Conservation (phyloP, 2,113 vertebrate genomes). For the Aptenodytes forsteri region DNA sequence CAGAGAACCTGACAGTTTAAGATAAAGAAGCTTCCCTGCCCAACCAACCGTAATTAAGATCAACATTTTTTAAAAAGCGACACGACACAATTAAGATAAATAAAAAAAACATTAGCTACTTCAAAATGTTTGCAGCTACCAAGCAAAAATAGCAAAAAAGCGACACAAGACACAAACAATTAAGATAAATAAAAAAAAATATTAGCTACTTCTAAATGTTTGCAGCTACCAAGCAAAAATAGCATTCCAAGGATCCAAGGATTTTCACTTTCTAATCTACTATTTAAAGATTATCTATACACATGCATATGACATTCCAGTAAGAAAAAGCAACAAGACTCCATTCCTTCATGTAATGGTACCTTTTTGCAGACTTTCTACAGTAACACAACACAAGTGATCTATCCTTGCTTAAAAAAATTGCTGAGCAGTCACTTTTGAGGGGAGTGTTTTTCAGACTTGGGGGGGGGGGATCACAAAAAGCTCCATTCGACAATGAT, state of each 20-base stretch:
- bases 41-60: not conserved
- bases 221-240: not conserved
- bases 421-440: not conserved
- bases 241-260: not conserved
- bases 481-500: not conserved
- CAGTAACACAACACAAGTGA: not conserved
- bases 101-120: not conserved
- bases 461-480: not conserved
- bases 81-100: not conserved
- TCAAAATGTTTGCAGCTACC: not conserved
- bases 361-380: not conserved
- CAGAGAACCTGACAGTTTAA: conserved; percentile 24
- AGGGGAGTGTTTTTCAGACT: not conserved
- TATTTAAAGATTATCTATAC: not conserved
- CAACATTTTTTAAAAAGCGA: not conserved
- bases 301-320: not conserved
- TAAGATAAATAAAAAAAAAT: not conserved
- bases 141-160: not conserved
- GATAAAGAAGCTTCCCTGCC: conserved; percentile 45
- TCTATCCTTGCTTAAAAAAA: not conserved
- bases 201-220: not conserved
- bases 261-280: not conserved
- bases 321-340: not conserved
- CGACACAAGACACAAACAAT: not conserved
- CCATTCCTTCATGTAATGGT: not conserved